Conservation (phyloP, 2,888 invertebrate genomes). For the Hemithea aestivaria region DNA sequence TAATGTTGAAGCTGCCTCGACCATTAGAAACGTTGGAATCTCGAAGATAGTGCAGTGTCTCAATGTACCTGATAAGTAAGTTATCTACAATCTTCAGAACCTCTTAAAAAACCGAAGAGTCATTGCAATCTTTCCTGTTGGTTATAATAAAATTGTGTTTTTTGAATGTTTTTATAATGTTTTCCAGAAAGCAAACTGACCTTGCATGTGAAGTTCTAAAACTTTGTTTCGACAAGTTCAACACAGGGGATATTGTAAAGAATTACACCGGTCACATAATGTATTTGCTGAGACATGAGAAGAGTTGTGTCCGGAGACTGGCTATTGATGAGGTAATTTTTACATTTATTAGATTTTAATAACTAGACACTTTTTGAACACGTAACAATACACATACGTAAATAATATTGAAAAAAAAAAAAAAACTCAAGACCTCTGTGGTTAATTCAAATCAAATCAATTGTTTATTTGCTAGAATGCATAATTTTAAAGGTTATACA, state of each 20-base stretch:
- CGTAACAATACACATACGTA: too few species aligned
- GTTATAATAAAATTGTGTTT: too few species aligned
- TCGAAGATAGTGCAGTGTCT: constrained; percentile 82
- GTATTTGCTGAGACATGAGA: constrained; percentile 81
- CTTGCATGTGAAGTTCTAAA: constrained; percentile 39
- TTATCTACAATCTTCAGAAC: constrained; percentile 3
- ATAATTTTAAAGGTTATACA: too few species aligned
- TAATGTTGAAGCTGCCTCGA: constrained; percentile 41
- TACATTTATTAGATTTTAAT: not conserved
- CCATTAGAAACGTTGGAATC: constrained; percentile 66
- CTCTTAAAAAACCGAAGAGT: too few species aligned
- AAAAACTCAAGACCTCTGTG: too few species aligned
- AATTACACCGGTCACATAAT: constrained; percentile 80
- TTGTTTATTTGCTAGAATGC: too few species aligned
- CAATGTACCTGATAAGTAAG: constrained; percentile 66
- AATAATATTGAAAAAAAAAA: too few species aligned
- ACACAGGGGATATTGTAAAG: constrained; percentile 78
- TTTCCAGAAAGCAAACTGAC: constrained; percentile 31
- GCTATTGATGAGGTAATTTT: constrained; percentile 82
- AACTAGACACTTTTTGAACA: too few species aligned
- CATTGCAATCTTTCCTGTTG: too few species aligned
- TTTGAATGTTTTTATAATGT: too few species aligned
- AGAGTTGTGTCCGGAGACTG: constrained; percentile 80
- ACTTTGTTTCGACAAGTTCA: constrained; percentile 77
- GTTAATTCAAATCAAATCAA: too few species aligned